Percentiles rank a stretch among this genome's conserved stretches.
Evolutionary conservation across 2,797 vertebrate species (phyloP).

Genomic region (Paguma larvata): DNA sequence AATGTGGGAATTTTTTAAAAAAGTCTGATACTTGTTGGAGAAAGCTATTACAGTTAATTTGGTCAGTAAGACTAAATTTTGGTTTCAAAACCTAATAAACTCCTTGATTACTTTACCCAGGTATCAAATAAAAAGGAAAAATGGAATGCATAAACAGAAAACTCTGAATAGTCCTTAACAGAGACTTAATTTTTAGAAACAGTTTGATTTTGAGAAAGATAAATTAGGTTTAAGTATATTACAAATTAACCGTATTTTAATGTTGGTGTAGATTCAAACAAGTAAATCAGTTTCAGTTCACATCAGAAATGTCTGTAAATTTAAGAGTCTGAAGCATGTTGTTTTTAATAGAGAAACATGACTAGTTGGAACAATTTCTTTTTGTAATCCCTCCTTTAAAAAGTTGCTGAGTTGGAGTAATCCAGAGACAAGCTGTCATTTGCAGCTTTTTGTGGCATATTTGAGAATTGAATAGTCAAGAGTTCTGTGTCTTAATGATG

Average conservation of each 20-base stretch:
- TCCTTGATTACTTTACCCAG: constrained; percentile 28
- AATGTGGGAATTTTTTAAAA: neutral
- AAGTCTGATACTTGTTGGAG: neutral
- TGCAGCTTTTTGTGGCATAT: constrained; percentile 59
- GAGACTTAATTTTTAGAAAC: constrained; percentile 56
- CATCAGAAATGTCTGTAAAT: constrained; percentile 2
- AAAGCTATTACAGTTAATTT: constrained; percentile 34
- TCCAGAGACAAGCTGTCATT: constrained; percentile 64
- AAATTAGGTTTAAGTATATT: constrained; percentile 25
- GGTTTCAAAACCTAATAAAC: constrained; percentile 53
- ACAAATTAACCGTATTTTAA: constrained; percentile 47
- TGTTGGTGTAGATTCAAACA: constrained; percentile 42
- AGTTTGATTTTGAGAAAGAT: constrained; percentile 17
- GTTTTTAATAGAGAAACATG: constrained; percentile 33
- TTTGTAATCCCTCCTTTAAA: constrained; percentile 77
- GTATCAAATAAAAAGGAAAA: neutral
- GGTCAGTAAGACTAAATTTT: constrained; percentile 41
- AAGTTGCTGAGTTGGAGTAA: constrained; percentile 68
- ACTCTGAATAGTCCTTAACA: constrained; percentile 9
- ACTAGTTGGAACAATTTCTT: constrained; percentile 61
- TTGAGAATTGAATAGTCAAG: constrained; percentile 55
- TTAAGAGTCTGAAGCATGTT: constrained; percentile 7
- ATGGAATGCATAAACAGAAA: neutral
- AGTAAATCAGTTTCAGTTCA: constrained; percentile 57
- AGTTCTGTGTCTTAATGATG: constrained; percentile 45